Base-by-base conservation (phyloP, 1,140 invertebrate genomes). In the Homalodisca vitripennis region DNA sequence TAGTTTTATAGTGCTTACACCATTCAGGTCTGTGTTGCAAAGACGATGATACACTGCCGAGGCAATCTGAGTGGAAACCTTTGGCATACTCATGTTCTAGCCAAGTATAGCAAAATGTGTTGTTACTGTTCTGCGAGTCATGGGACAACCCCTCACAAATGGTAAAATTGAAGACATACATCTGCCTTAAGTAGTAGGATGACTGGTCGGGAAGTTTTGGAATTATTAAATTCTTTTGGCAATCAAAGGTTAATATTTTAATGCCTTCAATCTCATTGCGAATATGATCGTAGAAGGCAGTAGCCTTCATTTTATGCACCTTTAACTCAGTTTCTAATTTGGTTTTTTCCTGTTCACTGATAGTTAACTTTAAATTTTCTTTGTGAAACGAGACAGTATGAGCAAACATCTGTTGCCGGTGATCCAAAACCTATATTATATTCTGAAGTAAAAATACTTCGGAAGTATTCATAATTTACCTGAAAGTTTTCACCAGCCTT, bases 131-230 rank as follows among this genome's bases (percentile, higher is more conserved):
- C 32, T 73, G 63, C 24, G 22, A 41, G 20, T 73, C 34, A 24
- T 53, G 72, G 20, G 77, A 75, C 41, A 30, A 46, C n/a, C 76
- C 77, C 66, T 70, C 64, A 22, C 75, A 75, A 24, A 78, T 74
- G 17, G 74, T 75, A 57, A 78, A 78, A 67, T 79, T 78, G 62
- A 75, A 77, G 22, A 77, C 55, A 66, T 78, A 75, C 13, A 78
- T 53, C 62, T 79, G 77, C 27, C 74, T 69, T 2, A 67, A 70
- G 46, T 77, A 79, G 70, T 66, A 72, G 30, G 62, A 65, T 32
- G 27, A 31, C 31, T 65, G 63, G 34, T 65, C 67, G 63, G 67
- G 30, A 6, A 68, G 32, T 64, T 26, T 72, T 48, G 46, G 67
- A 55, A 20, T 65, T 27, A 68, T 55, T 31, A 12, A 46, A 66